Evolutionary conservation across 2,797 vertebrate genomes (phyloP).

Genomic region (Alosa sapidissima): DNA sequence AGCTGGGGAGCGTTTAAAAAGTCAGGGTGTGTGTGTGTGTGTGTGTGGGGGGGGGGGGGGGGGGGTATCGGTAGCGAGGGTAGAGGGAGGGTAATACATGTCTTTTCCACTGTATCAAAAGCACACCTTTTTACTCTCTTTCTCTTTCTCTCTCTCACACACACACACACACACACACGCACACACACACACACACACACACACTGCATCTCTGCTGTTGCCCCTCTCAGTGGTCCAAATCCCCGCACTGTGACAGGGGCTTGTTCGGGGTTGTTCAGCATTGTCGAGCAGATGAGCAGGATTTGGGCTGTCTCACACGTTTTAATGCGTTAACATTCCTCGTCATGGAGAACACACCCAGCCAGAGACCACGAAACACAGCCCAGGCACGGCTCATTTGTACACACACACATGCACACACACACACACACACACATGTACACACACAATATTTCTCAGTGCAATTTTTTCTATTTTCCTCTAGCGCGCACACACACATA

Average conservation of each 20-base stretch:
- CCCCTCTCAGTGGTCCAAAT: slow-evolving; percentile 37
- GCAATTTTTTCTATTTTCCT: background rate
- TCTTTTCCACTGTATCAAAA: background rate
- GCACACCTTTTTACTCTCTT: background rate
- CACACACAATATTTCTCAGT: background rate
- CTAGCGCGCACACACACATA: background rate
- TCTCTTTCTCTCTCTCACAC: background rate
- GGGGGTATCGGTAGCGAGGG: background rate
- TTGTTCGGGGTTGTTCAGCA: slow-evolving; percentile 41
- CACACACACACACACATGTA: background rate
- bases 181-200: slow-evolving; percentile 6
- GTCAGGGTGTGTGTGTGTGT: too few relatives aligned
- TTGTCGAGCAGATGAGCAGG: slow-evolving; percentile 73
- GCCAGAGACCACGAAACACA: background rate
- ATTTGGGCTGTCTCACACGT: slow-evolving; percentile 69
- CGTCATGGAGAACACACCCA: slow-evolving; percentile 66
- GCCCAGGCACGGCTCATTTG: background rate
- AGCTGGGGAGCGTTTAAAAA: slow-evolving; percentile 2
- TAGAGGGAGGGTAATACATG: background rate
- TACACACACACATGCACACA: slow-evolving; percentile 7
- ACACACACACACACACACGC: background rate
- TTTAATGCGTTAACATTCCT: slow-evolving; percentile 79
- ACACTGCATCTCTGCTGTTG: slow-evolving; percentile 43
- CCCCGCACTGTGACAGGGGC: background rate
- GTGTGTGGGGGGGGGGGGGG: background rate